Evolutionary conservation across 2,888 invertebrate genomes (phyloP).

Genomic region (Isoperla grammatica): DNA sequence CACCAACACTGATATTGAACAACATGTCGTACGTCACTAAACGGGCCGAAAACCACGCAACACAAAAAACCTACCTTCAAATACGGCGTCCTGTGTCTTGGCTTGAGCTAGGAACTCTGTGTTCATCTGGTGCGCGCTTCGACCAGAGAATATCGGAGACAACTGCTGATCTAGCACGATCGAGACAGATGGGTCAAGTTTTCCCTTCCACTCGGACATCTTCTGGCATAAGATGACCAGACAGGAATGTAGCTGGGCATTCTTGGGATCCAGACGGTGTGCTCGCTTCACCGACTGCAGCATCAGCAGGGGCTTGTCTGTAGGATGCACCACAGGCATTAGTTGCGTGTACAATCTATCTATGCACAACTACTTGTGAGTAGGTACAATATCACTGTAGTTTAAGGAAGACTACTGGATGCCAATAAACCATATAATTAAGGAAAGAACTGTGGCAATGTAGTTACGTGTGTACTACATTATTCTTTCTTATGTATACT

Average conservation of each 20-base stretch:
- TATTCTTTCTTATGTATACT: too few species aligned
- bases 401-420: background rate
- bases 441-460: too few species aligned
- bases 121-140: conserved; percentile 58
- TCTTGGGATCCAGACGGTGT: conserved; percentile 61
- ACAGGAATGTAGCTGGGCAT: conserved; percentile 83
- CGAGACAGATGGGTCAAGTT: conserved; percentile 47
- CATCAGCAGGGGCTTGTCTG: conserved; percentile 89
- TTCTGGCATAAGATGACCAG: conserved; percentile 68
- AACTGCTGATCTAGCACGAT: conserved; percentile 45
- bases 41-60: too few species aligned
- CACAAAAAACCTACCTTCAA: conserved; percentile 70
- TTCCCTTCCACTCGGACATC: conserved; percentile 41
- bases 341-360: too few species aligned
- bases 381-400: background rate
- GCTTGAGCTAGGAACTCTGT: conserved; percentile 60
- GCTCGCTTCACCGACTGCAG: conserved; percentile 93
- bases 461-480: too few species aligned
- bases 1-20: too few species aligned
- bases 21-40: too few species aligned
- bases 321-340: conserved; percentile 37
- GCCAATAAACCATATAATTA: too few species aligned
- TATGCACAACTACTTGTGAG: too few species aligned
- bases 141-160: conserved; percentile 49
- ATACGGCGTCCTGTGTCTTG: conserved; percentile 66